Evolutionary conservation across 2,797 vertebrate species (phyloP).

Genomic region (Novumbra hubbsi): DNA sequence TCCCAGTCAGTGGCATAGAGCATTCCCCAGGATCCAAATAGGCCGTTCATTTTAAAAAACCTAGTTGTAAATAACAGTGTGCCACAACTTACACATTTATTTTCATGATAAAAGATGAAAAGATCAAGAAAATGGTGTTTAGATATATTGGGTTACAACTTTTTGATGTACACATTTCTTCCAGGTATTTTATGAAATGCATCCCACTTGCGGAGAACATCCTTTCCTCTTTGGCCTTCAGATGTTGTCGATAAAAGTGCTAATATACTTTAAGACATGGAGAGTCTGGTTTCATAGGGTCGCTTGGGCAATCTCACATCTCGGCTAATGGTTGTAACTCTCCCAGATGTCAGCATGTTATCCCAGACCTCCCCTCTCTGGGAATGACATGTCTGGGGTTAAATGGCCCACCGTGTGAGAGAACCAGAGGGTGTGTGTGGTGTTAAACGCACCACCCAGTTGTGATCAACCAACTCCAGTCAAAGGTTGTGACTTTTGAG

Average conservation of each 20-base stretch:
- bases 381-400: constrained; percentile 36
- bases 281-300: constrained; percentile 63
- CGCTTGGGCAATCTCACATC: constrained; percentile 64
- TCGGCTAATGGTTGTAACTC: constrained; percentile 67
- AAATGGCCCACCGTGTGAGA: constrained; percentile 60
- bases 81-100: neutral
- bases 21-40: neutral
- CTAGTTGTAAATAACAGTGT: neutral
- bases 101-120: neutral
- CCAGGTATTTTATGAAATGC: constrained; percentile 54
- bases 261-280: constrained; percentile 55
- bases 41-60: neutral
- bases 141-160: neutral
- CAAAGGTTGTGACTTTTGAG: constrained; percentile 60
- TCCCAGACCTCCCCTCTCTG: constrained; percentile 57
- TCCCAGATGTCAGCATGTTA: constrained; percentile 76
- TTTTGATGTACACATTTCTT: constrained; percentile 44
- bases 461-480: constrained; percentile 59
- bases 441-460: constrained; percentile 68
- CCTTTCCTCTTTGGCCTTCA: constrained; percentile 40
- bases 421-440: constrained; percentile 6
- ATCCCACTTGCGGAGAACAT: constrained; percentile 16
- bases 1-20: neutral
- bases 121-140: neutral
- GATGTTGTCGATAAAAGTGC: constrained; percentile 53